Base-by-base conservation (phyloP, 2,888 invertebrate genomes). In the Augiades crinisus region DNA sequence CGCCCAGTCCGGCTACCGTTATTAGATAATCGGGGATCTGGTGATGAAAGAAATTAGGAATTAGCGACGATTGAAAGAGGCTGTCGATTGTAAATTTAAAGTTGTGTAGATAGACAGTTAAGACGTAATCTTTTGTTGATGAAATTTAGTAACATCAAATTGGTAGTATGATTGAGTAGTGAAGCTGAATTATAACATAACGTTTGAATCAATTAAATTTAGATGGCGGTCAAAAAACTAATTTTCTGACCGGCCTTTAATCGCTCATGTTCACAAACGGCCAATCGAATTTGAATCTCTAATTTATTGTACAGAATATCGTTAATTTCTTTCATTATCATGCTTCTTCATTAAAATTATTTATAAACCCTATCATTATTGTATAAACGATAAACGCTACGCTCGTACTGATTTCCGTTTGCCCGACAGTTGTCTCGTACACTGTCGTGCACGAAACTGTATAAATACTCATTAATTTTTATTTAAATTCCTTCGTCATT, bases 1-100 rank as follows among this genome's bases (percentile, higher is more conserved):
- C 75, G 61, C 86, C 10, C 86, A 83, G 59, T 69, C 85, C 50
- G 89, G 89, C 22, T 89, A 89, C 80, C 75, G 68, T 55, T 89
- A 89, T 59, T 89, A 84, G 75, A 54, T 49, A 31, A 50, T 50
- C 24, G 56, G 52, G 19, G 8, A 22, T 38, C 21, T 38, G 45
- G 7, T 54, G 45, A 53, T 44, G 43, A 27, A 60, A 45, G 47
- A 45, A 57, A 53, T 58, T 53, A 53, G 33, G 13, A 43, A 49
- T 43, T n/a, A n/a, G n/a, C n/a, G n/a, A n/a, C n/a, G n/a, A n/a
- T n/a, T n/a, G n/a, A n/a, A n/a, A n/a, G n/a, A n/a, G n/a, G n/a
- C n/a, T n/a, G n/a, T n/a, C n/a, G n/a, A n/a, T n/a, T n/a, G n/a
- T n/a, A n/a, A n/a, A n/a, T n/a, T n/a, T n/a, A n/a, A n/a, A n/a